phyloP scores from a whole-genome alignment of 2,113 vertebrate species.

The Diadophis punctatus region DNA sequence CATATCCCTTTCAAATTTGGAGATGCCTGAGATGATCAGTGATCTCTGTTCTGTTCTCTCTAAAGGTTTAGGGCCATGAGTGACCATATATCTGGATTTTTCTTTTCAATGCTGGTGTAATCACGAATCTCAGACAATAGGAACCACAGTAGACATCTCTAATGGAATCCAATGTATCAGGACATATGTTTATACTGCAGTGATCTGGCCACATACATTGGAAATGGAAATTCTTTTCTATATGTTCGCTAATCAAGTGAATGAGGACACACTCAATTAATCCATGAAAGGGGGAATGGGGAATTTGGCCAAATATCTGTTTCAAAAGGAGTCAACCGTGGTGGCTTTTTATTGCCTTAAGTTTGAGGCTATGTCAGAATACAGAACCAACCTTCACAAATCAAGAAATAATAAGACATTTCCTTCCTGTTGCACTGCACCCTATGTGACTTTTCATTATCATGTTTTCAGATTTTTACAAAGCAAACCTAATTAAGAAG shows the following conservation, averaged over 20 bases:
- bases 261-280: constrained; percentile 39
- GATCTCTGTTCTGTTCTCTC: not conserved
- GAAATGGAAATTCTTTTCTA: constrained; percentile 37
- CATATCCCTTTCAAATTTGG: not conserved
- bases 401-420: constrained; percentile 62
- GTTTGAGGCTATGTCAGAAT: constrained; percentile 38
- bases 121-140: not conserved
- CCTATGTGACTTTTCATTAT: constrained; percentile 78
- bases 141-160: not conserved
- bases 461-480: constrained; percentile 85
- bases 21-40: not conserved
- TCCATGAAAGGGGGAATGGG: constrained; percentile 44
- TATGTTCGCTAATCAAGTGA: constrained; percentile 33
- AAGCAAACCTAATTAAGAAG: constrained; percentile 98
- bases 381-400: constrained; percentile 48
- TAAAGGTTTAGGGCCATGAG: not conserved
- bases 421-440: constrained; percentile 63
- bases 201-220: constrained; percentile 19
- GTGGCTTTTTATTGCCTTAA: constrained; percentile 12
- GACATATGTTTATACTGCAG: not conserved
- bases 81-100: not conserved
- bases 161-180: not conserved
- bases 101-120: not conserved
- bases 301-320: constrained; percentile 36
- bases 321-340: constrained; percentile 25